A percentile compares a stretch with the other conserved stretches of the same genome.
phyloP scores from a whole-genome alignment of 2,888 invertebrate species.

The Omphaloscelis lunosa region DNA sequence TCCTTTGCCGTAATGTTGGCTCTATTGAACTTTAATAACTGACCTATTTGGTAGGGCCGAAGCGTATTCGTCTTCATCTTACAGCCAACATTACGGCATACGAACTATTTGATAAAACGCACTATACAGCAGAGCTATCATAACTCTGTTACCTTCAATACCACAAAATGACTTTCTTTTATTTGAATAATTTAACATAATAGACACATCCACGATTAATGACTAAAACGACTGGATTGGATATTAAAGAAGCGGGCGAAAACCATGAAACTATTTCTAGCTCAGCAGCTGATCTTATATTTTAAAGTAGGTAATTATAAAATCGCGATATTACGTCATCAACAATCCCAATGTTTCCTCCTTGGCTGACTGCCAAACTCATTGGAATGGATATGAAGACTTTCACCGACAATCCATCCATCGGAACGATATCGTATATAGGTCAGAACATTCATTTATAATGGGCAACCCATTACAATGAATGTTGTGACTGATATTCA shows the following conservation, averaged over 20 bases:
- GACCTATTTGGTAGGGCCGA: no score
- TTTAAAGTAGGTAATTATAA: constrained; percentile 39
- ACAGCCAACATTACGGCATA: no score
- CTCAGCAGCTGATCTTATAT: constrained; percentile 31
- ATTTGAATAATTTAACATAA: not conserved
- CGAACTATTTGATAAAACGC: no score
- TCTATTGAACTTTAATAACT: no score
- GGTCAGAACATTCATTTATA: constrained; percentile 57
- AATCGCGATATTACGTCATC: constrained; percentile 35
- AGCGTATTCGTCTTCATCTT: no score
- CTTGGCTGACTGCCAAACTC: constrained; percentile 53
- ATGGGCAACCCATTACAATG: constrained; percentile 51
- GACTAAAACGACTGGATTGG: not conserved
- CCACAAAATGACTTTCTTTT: not conserved
- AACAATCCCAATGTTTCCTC: constrained; percentile 42
- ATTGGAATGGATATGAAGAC: constrained; percentile 45
- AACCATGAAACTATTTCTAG: not conserved
- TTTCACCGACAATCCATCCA: constrained; percentile 47
- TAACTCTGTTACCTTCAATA: not conserved
- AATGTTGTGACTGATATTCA: constrained; percentile 39
- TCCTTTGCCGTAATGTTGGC: no score
- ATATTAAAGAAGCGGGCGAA: not conserved
- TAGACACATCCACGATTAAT: not conserved
- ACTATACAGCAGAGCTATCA: not conserved
- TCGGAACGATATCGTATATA: constrained; percentile 47